These are phyloP conservation scores for Drusus annulatus DNA, from an alignment of 1,140 invertebrate species.

Conservation along the genomic window DNA sequence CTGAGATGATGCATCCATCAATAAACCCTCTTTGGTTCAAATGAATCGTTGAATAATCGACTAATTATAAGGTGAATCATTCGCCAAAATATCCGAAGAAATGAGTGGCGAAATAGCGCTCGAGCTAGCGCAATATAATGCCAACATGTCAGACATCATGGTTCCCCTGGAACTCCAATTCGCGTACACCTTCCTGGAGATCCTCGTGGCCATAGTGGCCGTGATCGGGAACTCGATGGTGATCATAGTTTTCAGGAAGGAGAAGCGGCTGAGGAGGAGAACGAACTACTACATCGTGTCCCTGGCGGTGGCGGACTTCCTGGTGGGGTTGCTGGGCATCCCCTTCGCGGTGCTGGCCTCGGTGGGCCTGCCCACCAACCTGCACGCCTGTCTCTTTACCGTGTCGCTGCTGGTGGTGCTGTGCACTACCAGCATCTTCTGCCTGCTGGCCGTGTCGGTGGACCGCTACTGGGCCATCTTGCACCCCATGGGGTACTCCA, in stretches of 20 bases:
- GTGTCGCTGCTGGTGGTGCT: slow-evolving; percentile 88
- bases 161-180: slow-evolving; percentile 72
- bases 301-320: slow-evolving; percentile 86
- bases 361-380: slow-evolving; percentile 78
- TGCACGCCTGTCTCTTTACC: slow-evolving; percentile 89
- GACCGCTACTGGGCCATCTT: slow-evolving; percentile 95
- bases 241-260: slow-evolving; percentile 85
- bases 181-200: slow-evolving; percentile 82
- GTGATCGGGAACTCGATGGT: slow-evolving; percentile 89
- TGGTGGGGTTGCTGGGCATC: slow-evolving; percentile 85
- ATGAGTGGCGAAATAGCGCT: neutral
- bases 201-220: slow-evolving; percentile 85
- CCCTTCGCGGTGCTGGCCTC: slow-evolving; percentile 88
- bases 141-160: slow-evolving; percentile 37
- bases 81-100: slow-evolving; percentile 7
- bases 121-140: slow-evolving; percentile 11
- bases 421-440: slow-evolving; percentile 94
- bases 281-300: slow-evolving; percentile 95
- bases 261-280: slow-evolving; percentile 82
- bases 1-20: neutral
- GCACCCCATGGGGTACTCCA: slow-evolving; percentile 90
- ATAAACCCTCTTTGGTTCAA: neutral
- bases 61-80: neutral
- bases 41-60: neutral
- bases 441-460: slow-evolving; percentile 90